Evolutionary conservation across 1,140 invertebrate genomes (phyloP), one percentile per base, ranked within the genome.

Genomic region (Tetramorium simillimum): DNA sequence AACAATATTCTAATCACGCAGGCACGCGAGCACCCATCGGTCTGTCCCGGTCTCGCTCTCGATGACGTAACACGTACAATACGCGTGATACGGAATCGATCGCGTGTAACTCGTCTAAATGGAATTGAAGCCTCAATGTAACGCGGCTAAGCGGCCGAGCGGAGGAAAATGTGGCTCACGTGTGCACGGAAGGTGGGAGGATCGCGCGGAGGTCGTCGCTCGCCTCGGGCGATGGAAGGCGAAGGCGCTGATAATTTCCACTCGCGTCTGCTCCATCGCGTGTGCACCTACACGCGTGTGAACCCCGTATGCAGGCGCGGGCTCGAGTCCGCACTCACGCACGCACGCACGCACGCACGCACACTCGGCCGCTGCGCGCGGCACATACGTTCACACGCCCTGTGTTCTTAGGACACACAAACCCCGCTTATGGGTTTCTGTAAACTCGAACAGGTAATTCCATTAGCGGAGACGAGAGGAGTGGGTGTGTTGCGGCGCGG

Each of bases 371-470:
- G 63, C n/a, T 62, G n/a, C 37, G 5, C 58, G 49, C 75, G 24
- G 21, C 5, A 58, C 40, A 53, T 40, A 70, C 77, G 73, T 91
- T 91, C 90, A 77, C 90, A 91, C 89, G 90, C 85, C 70, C 87
- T 84, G 89, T 77, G 87, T 90, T 91, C 90, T 86, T 90, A 87
- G 89, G 88, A 91, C 90, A 69, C 65, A 69, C 65, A 91, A 91
- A 91, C 89, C 85, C 63, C 89, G 77, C 85, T 91, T 91, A 91
- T 91, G 85, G 87, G 89, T 90, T 91, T 90, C 90, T 85, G 89
- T 91, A 91, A 91, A 91, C 90, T 91, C 87, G 90, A 89, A 91
- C 90, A 87, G 87, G 90, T 90, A 90, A 91, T 91, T 91, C 90
- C 89, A 91, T 91, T 91, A 91, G 87, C 85, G 78, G 84, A 80